Percentiles rank a stretch among this genome's conserved stretches.
Evolutionary conservation across 1,140 invertebrate species (phyloP).

Genomic region (Cephus cinctus): DNA sequence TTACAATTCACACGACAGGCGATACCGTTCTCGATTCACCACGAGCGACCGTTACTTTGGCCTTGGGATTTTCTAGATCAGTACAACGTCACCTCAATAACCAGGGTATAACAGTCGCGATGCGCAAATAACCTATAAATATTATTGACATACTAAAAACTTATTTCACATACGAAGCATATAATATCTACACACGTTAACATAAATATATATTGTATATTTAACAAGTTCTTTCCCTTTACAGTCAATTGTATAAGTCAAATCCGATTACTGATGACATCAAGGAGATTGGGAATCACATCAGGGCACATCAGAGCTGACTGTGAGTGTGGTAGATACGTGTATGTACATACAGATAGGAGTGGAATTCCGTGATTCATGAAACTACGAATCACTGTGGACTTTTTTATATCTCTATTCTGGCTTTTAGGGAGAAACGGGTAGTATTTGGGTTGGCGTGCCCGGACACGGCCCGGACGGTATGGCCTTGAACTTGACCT

Average conservation of each 20-base stretch:
- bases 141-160: no score
- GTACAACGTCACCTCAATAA: neutral
- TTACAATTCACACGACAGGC: no score
- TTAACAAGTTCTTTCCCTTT: neutral
- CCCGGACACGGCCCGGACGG: constrained; percentile 40
- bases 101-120: neutral
- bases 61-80: no score
- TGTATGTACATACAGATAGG: neutral
- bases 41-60: no score
- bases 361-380: constrained; percentile 6
- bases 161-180: no score
- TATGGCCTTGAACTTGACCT: constrained; percentile 44
- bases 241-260: constrained; percentile 1
- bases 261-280: constrained; percentile 9
- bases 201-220: neutral
- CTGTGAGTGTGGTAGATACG: neutral
- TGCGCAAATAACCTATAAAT: neutral
- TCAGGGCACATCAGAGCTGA: no score
- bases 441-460: constrained; percentile 39
- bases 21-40: no score
- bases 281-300: constrained; percentile 7
- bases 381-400: neutral
- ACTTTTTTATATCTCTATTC: constrained; percentile 28
- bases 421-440: neutral
- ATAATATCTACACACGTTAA: neutral